phyloP scores from a whole-genome alignment of 1,140 invertebrate species.

The Bombus waltoni region DNA sequence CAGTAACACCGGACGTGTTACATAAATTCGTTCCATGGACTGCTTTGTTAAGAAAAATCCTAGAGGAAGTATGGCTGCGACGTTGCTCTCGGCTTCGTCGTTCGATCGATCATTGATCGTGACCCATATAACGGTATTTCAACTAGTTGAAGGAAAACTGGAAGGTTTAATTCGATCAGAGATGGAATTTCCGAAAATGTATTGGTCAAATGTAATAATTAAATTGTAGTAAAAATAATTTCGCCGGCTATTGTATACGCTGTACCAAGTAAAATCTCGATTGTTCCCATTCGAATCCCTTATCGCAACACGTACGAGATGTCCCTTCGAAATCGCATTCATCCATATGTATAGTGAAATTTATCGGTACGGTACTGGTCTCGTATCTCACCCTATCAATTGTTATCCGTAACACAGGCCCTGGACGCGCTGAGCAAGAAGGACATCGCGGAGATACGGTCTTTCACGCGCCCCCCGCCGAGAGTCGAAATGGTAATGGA shows the following conservation, averaged over 20 bases:
- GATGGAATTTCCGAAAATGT: background rate
- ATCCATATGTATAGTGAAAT: constrained; percentile 14
- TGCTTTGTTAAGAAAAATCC: constrained; percentile 12
- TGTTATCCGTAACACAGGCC: constrained; percentile 82
- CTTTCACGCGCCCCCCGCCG: constrained; percentile 91
- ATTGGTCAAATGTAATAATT: too few relatives aligned
- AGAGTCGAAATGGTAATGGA: constrained; percentile 95
- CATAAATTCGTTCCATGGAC: constrained; percentile 3
- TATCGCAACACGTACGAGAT: background rate
- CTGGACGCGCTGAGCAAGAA: constrained; percentile 93
- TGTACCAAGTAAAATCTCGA: background rate
- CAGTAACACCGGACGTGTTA: constrained; percentile 2
- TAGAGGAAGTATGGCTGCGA: background rate
- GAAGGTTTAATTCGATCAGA: background rate
- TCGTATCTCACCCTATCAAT: background rate
- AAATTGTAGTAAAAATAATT: too few relatives aligned
- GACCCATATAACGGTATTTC: background rate
- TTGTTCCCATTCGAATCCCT: background rate
- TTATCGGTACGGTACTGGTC: background rate
- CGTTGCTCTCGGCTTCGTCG: background rate
- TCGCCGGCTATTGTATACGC: background rate
- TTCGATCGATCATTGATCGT: background rate
- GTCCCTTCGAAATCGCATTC: background rate
- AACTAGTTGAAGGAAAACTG: background rate
- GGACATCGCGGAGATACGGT: constrained; percentile 94